Evolutionary conservation across 2,888 invertebrate species (phyloP).

Genomic region (Altica lythri): DNA sequence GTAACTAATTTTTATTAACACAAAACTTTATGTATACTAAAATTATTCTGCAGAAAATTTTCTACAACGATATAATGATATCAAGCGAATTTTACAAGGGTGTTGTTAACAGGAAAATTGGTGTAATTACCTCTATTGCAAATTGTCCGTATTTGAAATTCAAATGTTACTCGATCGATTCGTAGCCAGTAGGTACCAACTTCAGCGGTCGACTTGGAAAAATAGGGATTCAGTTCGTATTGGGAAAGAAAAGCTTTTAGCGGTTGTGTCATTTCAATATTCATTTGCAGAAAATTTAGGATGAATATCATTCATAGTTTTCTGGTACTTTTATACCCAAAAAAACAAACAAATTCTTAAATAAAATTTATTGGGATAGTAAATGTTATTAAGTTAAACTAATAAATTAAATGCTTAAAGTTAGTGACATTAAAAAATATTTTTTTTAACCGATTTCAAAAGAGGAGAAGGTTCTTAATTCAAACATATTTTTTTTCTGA

Average conservation of each 20-base stretch:
- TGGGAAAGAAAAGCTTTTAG: constrained; percentile 3
- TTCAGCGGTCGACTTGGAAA: constrained; percentile 11
- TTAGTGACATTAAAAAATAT: too few species aligned
- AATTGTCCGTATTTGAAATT: constrained; percentile 24
- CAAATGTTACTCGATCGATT: constrained; percentile 20
- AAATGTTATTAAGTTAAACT: too few species aligned
- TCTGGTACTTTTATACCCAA: too few species aligned
- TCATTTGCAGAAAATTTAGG: background rate
- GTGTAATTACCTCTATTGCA: constrained; percentile 24
- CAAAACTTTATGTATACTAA: too few species aligned
- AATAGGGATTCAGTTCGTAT: constrained; percentile 12
- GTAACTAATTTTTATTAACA: too few species aligned
- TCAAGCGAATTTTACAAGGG: constrained; percentile 19
- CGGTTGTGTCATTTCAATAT: background rate
- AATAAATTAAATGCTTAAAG: too few species aligned
- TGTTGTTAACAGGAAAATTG: constrained; percentile 26
- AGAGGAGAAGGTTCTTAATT: too few species aligned
- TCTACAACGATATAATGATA: constrained; percentile 16
- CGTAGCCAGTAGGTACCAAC: constrained; percentile 11
- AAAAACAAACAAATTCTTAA: too few species aligned
- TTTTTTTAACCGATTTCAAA: too few species aligned
- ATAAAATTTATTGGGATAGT: too few species aligned
- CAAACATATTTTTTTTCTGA: too few species aligned
- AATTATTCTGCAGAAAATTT: background rate
- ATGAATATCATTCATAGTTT: too few species aligned